A percentile compares a stretch with the other conserved stretches of the same genome.
Evolutionary conservation across 2,797 vertebrate species (phyloP).

Genomic region (Potorous gilbertii): DNA sequence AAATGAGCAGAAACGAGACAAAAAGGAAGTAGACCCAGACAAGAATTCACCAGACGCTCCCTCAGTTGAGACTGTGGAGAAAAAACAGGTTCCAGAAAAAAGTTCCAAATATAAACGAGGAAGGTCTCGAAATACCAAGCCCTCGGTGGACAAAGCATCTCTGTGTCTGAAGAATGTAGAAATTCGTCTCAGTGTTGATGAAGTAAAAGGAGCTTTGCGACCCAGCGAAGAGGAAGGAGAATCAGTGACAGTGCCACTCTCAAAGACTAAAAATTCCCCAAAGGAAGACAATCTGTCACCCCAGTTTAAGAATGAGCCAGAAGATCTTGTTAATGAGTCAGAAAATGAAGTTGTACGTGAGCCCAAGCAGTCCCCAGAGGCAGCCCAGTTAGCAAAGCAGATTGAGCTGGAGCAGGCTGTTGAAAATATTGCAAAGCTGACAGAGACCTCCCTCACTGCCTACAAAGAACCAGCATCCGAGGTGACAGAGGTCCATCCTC

Average conservation of each 20-base stretch:
- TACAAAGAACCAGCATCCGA: constrained; percentile 90
- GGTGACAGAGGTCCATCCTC: constrained; percentile 84
- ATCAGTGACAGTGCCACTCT: constrained; percentile 78
- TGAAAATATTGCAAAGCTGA: constrained; percentile 96
- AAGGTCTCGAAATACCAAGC: constrained; percentile 90
- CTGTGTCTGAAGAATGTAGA: constrained; percentile 91
- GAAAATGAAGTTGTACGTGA: constrained; percentile 87
- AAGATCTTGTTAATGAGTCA: constrained; percentile 81
- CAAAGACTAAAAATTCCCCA: constrained; percentile 87
- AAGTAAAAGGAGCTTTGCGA: constrained; percentile 88
- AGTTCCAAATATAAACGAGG: constrained; percentile 85
- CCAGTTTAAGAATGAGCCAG: constrained; percentile 83
- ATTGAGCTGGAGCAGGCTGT: constrained; percentile 97
- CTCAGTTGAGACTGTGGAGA: constrained; percentile 83
- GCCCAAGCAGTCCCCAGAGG: constrained; percentile 87
- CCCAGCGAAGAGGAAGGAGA: constrained; percentile 86
- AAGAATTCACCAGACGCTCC: constrained; percentile 82
- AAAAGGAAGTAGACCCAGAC: constrained; percentile 82
- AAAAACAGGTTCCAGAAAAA: constrained; percentile 86
- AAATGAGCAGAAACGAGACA: constrained; percentile 82
- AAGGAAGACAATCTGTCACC: constrained; percentile 83
- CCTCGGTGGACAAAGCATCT: constrained; percentile 87
- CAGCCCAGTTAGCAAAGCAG: constrained; percentile 91
- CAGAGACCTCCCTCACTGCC: constrained; percentile 86
- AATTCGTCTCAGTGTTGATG: constrained; percentile 89